Evolutionary conservation across 1,140 invertebrate genomes (phyloP).

Genomic region (Caligus rogercresseyi): DNA sequence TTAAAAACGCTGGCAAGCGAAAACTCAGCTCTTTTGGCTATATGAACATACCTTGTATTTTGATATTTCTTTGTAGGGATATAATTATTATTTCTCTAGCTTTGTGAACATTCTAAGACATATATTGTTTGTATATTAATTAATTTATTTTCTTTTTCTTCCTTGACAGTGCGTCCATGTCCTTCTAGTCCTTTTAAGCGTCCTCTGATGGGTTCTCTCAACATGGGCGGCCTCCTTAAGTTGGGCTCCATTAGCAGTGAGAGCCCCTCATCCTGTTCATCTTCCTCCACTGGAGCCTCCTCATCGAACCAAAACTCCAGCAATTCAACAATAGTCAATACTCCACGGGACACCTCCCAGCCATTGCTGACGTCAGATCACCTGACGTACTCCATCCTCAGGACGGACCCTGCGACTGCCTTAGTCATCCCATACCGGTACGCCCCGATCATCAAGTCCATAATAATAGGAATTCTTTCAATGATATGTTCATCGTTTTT

Average conservation of each 20-base stretch:
- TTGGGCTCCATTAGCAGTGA: neutral
- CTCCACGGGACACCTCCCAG: constrained; percentile 4
- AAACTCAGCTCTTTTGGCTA: no score
- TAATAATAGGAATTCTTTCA: no score
- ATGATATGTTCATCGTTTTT: no score
- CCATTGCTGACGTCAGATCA: neutral
- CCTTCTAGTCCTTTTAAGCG: constrained; percentile 18
- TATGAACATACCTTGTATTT: no score
- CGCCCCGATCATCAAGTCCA: no score
- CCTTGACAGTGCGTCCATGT: constrained; percentile 3
- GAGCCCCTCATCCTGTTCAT: neutral
- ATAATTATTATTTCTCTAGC: constrained; percentile 1
- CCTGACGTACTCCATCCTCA: constrained; percentile 13
- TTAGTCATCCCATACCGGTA: constrained; percentile 20
- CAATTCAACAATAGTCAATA: constrained; percentile 6
- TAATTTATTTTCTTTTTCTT: neutral
- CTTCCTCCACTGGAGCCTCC: neutral
- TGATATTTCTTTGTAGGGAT: no score
- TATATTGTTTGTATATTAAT: neutral
- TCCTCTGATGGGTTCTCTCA: neutral
- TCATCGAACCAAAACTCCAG: neutral
- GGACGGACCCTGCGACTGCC: constrained; percentile 11
- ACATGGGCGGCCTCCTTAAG: neutral
- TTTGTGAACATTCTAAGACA: no score
- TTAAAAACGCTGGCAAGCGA: no score